These are phyloP conservation scores for Drosophila prolongata DNA, from an alignment of 2,888 invertebrate species.

Conservation along the genomic window DNA sequence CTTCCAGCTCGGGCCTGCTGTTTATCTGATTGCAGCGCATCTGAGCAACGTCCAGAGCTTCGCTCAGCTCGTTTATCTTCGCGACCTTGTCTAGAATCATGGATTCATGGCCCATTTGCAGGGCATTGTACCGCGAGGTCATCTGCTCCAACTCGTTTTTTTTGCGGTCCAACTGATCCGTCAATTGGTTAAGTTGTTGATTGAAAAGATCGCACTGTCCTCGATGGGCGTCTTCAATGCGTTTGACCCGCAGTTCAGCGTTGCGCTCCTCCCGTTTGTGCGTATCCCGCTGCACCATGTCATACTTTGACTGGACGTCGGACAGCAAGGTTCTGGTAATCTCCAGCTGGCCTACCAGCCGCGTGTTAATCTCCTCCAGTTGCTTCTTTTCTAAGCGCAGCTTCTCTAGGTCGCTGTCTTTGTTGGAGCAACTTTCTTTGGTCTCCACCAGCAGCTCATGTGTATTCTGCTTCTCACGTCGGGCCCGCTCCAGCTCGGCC, in stretches of 20 bases:
- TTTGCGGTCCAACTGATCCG: slow-evolving; percentile 84
- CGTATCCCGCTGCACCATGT: slow-evolving; percentile 82
- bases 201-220: slow-evolving; percentile 85
- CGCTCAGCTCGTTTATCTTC: slow-evolving; percentile 87
- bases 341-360: slow-evolving; percentile 86
- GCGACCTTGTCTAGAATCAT: slow-evolving; percentile 87
- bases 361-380: slow-evolving; percentile 84
- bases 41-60: slow-evolving; percentile 87
- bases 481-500: slow-evolving; percentile 87
- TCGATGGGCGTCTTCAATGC: slow-evolving; percentile 85
- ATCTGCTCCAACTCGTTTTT: slow-evolving; percentile 86
- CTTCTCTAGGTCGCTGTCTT: slow-evolving; percentile 79
- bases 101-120: slow-evolving; percentile 87
- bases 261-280: slow-evolving; percentile 80
- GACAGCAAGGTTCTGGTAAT: slow-evolving; percentile 86
- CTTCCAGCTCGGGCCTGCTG: slow-evolving; percentile 72
- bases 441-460: slow-evolving; percentile 87
- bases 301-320: slow-evolving; percentile 84
- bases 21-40: slow-evolving; percentile 84
- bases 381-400: slow-evolving; percentile 84
- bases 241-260: slow-evolving; percentile 83
- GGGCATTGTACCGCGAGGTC: slow-evolving; percentile 86
- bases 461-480: slow-evolving; percentile 87
- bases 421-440: slow-evolving; percentile 82
- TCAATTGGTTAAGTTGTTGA: slow-evolving; percentile 84